phyloP scores from a whole-genome alignment of 2,113 vertebrate species.

The Sula dactylatra region DNA sequence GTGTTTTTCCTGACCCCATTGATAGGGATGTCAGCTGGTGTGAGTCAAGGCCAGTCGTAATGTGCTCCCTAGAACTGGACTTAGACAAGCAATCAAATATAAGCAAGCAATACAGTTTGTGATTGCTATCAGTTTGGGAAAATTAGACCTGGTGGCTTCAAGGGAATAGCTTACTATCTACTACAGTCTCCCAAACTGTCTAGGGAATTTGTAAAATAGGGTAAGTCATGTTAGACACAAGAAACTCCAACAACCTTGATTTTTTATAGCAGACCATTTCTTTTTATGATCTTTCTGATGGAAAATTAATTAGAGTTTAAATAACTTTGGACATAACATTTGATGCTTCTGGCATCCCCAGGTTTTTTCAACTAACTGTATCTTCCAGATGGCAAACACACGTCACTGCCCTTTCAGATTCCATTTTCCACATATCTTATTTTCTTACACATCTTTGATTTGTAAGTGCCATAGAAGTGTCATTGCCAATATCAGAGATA shows the following conservation, averaged over 20 bases:
- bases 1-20: neutral
- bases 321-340: neutral
- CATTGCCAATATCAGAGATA: neutral
- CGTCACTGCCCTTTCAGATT: neutral
- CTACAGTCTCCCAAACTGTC: neutral
- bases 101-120: neutral
- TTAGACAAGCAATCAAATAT: neutral
- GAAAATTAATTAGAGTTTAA: neutral
- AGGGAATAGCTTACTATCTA: neutral
- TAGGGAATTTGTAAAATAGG: neutral
- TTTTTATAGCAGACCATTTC: neutral
- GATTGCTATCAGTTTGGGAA: neutral
- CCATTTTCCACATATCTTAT: neutral
- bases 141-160: neutral
- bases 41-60: neutral
- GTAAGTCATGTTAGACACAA: neutral
- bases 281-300: neutral
- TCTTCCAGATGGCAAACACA: neutral
- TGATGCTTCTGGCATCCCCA: neutral
- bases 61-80: neutral
- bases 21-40: neutral
- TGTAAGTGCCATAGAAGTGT: neutral
- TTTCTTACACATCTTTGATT: neutral
- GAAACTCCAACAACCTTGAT: neutral
- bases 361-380: neutral